Evolutionary conservation across 2,797 vertebrate species (phyloP).

Genomic region (Ibycter americanus): DNA sequence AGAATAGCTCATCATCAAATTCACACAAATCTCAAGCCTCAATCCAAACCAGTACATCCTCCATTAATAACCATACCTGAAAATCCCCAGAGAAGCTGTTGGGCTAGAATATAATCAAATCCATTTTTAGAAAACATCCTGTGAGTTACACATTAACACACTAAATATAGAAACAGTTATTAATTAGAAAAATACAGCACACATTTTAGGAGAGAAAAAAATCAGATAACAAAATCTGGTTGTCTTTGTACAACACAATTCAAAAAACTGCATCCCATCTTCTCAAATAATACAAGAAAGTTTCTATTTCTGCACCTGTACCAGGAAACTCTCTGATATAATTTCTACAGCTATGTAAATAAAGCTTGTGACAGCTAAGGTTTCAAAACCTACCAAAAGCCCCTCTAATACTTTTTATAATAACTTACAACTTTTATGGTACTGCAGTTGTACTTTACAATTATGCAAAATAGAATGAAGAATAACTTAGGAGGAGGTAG

Average conservation of each 20-base stretch:
- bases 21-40: slow-evolving; percentile 66
- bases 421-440: neutral
- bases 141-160: slow-evolving; percentile 1
- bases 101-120: slow-evolving; percentile 91
- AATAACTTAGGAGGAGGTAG: neutral
- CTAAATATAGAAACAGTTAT: neutral
- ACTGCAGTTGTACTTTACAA: neutral
- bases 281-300: neutral
- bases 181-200: neutral
- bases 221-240: neutral
- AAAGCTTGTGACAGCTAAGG: neutral
- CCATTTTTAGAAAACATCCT: slow-evolving; percentile 47
- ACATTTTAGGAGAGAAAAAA: neutral
- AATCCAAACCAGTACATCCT: slow-evolving; percentile 62
- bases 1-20: slow-evolving; percentile 49
- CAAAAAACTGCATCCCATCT: neutral
- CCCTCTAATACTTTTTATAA: neutral
- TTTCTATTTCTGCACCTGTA: neutral
- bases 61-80: slow-evolving; percentile 86
- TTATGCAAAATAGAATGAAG: neutral
- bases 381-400: neutral
- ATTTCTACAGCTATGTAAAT: neutral
- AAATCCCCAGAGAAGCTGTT: slow-evolving; percentile 95
- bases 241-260: neutral
- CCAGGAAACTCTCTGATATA: neutral